These are phyloP conservation scores for Leuciscus waleckii DNA, from an alignment of 2,797 vertebrate genomes.

Conservation along the genomic window DNA sequence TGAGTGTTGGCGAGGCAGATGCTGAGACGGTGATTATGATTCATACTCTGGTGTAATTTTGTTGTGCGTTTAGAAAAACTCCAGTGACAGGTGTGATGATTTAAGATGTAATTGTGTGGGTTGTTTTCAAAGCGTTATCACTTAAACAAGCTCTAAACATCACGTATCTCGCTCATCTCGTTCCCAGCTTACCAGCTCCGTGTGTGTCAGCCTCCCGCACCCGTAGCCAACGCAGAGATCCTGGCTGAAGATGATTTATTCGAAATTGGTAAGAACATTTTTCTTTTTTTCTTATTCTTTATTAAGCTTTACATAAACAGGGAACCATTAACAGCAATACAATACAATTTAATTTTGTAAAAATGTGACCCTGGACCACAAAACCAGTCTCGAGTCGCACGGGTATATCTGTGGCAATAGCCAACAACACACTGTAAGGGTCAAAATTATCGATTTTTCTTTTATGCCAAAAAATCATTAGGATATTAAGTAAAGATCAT, in stretches of 20 bases:
- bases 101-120: slow-evolving; percentile 1
- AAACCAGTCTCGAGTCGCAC: too few species aligned
- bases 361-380: too few species aligned
- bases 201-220: slow-evolving; percentile 89
- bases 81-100: slow-evolving; percentile 2
- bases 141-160: background rate
- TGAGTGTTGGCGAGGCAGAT: background rate
- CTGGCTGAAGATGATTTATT: slow-evolving; percentile 93
- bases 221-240: slow-evolving; percentile 89
- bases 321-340: too few species aligned
- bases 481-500: too few species aligned
- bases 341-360: too few species aligned
- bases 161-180: slow-evolving; percentile 34
- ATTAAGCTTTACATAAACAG: too few species aligned
- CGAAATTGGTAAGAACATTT: slow-evolving; percentile 84
- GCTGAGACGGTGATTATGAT: background rate
- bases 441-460: too few species aligned
- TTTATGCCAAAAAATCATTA: too few species aligned
- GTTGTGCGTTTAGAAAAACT: background rate
- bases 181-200: slow-evolving; percentile 93
- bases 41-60: background rate
- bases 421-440: too few species aligned
- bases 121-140: slow-evolving; percentile 13
- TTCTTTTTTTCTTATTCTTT: too few species aligned
- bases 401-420: too few species aligned